Conservation (phyloP, 2,797 vertebrate species). For the Microctenopoma stevenorrisi region DNA sequence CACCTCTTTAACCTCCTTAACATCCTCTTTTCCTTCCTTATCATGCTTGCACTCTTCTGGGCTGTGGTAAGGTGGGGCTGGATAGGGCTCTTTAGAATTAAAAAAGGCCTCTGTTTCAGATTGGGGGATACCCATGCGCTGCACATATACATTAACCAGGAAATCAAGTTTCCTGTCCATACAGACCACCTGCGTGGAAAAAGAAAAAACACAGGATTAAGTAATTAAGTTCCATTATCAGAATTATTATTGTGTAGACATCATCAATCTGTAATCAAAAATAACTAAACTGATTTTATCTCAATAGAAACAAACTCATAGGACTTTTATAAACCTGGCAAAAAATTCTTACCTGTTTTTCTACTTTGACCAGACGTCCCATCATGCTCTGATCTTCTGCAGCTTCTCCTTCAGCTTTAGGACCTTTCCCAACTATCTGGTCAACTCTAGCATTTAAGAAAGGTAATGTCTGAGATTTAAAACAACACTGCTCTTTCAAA, state of each 20-base stretch:
- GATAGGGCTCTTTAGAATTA: conserved; percentile 93
- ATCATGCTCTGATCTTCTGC: conserved; percentile 96
- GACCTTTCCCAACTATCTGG: conserved; percentile 96
- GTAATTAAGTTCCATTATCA: background rate
- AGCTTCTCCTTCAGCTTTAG: conserved; percentile 86
- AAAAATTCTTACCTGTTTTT: conserved; percentile 90
- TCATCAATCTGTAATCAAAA: background rate
- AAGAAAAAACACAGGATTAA: background rate
- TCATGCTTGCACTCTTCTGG: conserved; percentile 87
- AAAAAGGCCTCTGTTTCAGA: conserved; percentile 96
- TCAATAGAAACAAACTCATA: background rate
- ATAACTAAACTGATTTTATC: background rate
- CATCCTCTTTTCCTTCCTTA: conserved; percentile 58
- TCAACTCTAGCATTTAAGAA: conserved; percentile 90
- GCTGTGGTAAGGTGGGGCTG: conserved; percentile 95
- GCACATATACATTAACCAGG: conserved; percentile 94
- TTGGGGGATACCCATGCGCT: conserved; percentile 93
- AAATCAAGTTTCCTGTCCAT: conserved; percentile 99
- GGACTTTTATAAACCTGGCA: background rate
- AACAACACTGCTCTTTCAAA: conserved; percentile 25
- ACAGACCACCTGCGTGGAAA: conserved; percentile 85
- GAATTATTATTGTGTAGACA: background rate
- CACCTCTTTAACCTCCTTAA: conserved; percentile 53
- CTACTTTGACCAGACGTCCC: conserved; percentile 95
- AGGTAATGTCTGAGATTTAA: conserved; percentile 41